A percentile compares a stretch with the other conserved stretches of the same genome.
phyloP scores from a whole-genome alignment of 2,113 vertebrate species.

The Empidonax traillii region DNA sequence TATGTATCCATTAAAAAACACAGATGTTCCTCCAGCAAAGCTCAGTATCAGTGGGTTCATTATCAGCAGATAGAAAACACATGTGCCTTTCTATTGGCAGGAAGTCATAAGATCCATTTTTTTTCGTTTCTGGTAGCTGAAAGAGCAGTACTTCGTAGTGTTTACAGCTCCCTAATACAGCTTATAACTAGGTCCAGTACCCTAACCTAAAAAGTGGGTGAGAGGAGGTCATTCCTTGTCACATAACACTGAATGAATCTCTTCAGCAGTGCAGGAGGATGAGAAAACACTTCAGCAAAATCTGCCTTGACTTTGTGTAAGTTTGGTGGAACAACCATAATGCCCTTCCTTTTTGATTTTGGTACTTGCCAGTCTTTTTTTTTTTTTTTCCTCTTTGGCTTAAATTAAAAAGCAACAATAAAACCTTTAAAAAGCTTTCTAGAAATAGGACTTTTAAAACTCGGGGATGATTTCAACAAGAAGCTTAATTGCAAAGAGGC shows the following conservation, averaged over 20 bases:
- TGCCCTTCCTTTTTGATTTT: background rate
- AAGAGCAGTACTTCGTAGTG: conserved; percentile 9
- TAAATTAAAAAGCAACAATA: background rate
- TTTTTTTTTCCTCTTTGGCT: background rate
- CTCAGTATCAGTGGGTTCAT: conserved; percentile 19
- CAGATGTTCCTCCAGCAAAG: conserved; percentile 12
- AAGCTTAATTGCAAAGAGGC: background rate
- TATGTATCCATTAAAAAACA: conserved; percentile 18
- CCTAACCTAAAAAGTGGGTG: background rate
- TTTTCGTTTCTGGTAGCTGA: background rate
- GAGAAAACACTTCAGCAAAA: background rate
- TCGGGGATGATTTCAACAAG: background rate
- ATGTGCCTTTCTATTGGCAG: conserved; percentile 34
- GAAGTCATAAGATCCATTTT: background rate
- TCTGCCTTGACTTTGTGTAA: background rate
- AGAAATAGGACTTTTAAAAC: background rate
- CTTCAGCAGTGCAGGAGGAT: background rate
- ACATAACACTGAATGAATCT: background rate
- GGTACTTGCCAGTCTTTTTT: background rate
- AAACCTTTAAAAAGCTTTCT: background rate
- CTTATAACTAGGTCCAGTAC: background rate
- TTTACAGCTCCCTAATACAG: conserved; percentile 8
- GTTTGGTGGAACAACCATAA: background rate
- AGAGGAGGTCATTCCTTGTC: background rate
- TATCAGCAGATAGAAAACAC: conserved; percentile 63